phyloP scores from a whole-genome alignment of 2,113 vertebrate genomes.

The Phalacrocorax pelagicus region DNA sequence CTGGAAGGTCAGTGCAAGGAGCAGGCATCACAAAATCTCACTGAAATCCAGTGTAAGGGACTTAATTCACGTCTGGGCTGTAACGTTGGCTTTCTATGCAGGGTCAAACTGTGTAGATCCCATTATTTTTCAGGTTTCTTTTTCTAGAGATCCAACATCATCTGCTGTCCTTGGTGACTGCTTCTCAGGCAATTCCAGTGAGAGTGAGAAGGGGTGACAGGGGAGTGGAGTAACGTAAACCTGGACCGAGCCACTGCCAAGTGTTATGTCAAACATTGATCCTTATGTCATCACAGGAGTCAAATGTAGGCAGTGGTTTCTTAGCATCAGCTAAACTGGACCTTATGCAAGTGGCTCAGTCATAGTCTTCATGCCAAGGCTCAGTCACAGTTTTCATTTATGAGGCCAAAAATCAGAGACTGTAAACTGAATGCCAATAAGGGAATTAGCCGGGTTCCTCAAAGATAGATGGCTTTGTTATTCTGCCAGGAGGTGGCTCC shows the following conservation, averaged over 20 bases:
- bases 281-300: fast-evolving
- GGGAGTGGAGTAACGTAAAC: not conserved
- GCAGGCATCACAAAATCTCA: not conserved
- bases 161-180: not conserved
- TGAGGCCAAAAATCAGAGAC: not conserved
- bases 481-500: not conserved
- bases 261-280: not conserved
- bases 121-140: not conserved
- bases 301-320: not conserved
- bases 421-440: not conserved
- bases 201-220: not conserved
- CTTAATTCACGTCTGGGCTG: not conserved
- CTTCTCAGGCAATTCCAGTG: not conserved
- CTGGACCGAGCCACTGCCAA: not conserved
- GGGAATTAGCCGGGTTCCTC: not conserved
- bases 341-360: not conserved
- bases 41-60: not conserved
- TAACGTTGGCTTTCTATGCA: not conserved
- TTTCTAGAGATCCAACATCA: not conserved
- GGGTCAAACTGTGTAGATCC: not conserved
- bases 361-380: not conserved
- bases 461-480: not conserved
- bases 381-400: not conserved
- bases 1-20: not conserved
- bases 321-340: not conserved